Evolutionary conservation across 1,140 invertebrate genomes (phyloP).

Genomic region (Euura saliciscinereae): DNA sequence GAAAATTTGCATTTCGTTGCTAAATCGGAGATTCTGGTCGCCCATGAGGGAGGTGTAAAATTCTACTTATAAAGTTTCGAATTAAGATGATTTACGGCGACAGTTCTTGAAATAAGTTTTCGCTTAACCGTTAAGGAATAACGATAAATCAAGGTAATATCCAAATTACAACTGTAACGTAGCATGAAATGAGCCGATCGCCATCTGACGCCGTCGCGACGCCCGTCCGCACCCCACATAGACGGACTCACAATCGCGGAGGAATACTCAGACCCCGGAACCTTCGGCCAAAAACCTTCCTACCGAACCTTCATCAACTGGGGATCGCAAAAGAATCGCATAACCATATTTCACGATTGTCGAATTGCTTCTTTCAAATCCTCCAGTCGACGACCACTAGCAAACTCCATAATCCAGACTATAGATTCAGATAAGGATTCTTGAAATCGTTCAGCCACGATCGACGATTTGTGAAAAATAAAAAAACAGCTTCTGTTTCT

Average conservation of each 20-base stretch:
- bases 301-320: conserved; percentile 19
- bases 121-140: not conserved
- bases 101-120: not conserved
- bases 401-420: not conserved
- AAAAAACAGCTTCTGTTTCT: too few species aligned
- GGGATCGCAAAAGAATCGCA: not conserved
- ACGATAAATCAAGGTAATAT: conserved; percentile 31
- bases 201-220: not conserved
- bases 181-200: conserved; percentile 26
- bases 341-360: not conserved
- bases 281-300: conserved; percentile 12
- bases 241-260: not conserved
- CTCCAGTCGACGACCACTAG: not conserved
- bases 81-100: not conserved
- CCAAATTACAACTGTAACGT: conserved; percentile 23
- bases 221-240: not conserved
- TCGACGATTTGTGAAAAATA: too few species aligned
- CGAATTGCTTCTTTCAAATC: not conserved
- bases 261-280: conserved; percentile 2
- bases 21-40: too few species aligned
- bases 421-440: too few species aligned
- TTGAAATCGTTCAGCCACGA: too few species aligned
- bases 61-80: too few species aligned
- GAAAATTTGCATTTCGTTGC: too few species aligned
- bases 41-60: too few species aligned